Percentiles rank a stretch among this genome's conserved stretches.
phyloP scores from a whole-genome alignment of 2,113 vertebrate species.

The Parotia lawesii region DNA sequence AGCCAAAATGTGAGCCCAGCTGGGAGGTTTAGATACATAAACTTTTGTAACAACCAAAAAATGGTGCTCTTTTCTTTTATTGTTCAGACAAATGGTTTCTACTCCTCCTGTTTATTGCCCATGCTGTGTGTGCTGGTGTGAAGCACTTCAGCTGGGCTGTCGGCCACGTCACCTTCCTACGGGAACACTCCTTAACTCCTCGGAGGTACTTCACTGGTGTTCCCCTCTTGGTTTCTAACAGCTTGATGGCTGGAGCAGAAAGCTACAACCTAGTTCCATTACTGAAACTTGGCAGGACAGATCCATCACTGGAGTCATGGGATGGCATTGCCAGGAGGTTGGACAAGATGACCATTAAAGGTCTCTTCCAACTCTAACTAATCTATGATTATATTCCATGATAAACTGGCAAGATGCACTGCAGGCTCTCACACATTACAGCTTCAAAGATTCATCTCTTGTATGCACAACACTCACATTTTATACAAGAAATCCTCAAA shows the following conservation, averaged over 20 bases:
- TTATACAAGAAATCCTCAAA: neutral
- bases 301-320: neutral
- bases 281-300: neutral
- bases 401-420: neutral
- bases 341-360: neutral
- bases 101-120: neutral
- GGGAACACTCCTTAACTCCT: neutral
- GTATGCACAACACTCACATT: neutral
- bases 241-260: neutral
- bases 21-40: neutral
- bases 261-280: neutral
- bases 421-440: neutral
- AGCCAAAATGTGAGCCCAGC: neutral
- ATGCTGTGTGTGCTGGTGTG: neutral
- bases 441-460: neutral
- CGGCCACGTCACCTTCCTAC: fast-evolving
- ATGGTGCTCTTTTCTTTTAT: neutral
- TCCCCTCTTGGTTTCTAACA: neutral
- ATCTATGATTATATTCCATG: neutral
- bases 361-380: neutral
- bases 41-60: neutral
- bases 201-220: too few relatives aligned
- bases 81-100: neutral
- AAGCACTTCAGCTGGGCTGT: neutral
- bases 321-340: neutral